Evolutionary conservation across 2,797 vertebrate species (phyloP).

Genomic region (Astyanax mexicanus): DNA sequence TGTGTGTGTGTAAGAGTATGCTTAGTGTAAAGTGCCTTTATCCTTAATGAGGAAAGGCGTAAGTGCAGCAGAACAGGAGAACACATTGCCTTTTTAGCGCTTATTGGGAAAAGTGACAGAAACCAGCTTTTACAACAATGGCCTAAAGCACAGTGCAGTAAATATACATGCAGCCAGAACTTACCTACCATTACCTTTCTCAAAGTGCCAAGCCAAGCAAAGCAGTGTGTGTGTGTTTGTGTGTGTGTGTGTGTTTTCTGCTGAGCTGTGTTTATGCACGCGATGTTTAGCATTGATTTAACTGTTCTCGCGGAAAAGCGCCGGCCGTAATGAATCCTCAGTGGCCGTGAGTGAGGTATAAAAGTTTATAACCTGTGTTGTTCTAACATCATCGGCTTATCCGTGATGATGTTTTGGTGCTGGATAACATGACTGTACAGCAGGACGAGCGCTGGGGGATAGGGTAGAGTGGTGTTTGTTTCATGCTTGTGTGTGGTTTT

Average conservation of each 20-base stretch:
- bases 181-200: not conserved
- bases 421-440: not conserved
- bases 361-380: conserved; percentile 36
- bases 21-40: not conserved
- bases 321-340: conserved; percentile 52
- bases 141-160: not conserved
- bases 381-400: conserved; percentile 30
- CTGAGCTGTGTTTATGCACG: conserved; percentile 27
- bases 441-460: not conserved
- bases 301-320: conserved; percentile 27
- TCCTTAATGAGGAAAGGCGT: not conserved
- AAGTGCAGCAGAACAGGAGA: not conserved
- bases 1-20: conserved; percentile 3
- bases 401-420: not conserved
- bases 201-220: not conserved
- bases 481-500: conserved; percentile 36
- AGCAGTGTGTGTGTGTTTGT: too few species aligned
- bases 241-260: conserved; percentile 6
- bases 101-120: not conserved
- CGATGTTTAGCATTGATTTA: conserved; percentile 23
- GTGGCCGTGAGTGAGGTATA: conserved; percentile 40
- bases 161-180: not conserved
- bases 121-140: not conserved
- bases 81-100: not conserved
- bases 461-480: not conserved